A percentile compares a stretch with the other conserved stretches of the same genome.
phyloP scores from a whole-genome alignment of 1,140 invertebrate species.

The Ips typographus region DNA sequence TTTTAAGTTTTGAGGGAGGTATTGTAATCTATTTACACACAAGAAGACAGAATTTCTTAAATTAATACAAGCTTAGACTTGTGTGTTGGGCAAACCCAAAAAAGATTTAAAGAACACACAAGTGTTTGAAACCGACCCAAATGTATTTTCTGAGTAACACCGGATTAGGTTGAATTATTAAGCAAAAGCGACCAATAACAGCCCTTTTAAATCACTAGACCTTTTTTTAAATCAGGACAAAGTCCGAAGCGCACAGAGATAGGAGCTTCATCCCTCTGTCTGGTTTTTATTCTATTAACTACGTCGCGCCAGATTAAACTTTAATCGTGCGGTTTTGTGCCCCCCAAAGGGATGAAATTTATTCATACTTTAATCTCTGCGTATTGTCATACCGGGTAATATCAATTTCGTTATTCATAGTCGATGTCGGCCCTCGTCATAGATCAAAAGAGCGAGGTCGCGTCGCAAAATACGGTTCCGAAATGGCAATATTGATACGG shows the following conservation, averaged over 20 bases:
- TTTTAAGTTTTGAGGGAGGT: no score
- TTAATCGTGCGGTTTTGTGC: background rate
- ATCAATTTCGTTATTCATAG: constrained; percentile 16
- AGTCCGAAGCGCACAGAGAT: background rate
- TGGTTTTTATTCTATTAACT: background rate
- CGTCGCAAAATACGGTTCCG: constrained; percentile 6
- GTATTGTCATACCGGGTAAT: constrained; percentile 6
- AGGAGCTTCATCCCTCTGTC: background rate
- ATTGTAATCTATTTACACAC: no score
- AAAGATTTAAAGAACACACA: no score
- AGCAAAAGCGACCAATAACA: background rate
- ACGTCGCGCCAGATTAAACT: background rate
- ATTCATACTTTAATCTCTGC: constrained; percentile 13
- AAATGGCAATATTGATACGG: constrained; percentile 1
- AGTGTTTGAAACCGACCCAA: no score
- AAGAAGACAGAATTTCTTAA: no score
- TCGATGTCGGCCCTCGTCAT: constrained; percentile 2
- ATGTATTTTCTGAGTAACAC: no score
- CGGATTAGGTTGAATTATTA: background rate
- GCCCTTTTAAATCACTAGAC: background rate
- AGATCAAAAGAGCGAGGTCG: constrained; percentile 10
- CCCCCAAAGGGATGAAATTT: background rate
- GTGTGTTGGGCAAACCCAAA: no score
- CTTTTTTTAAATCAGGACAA: background rate
- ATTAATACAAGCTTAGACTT: no score